phyloP scores from a whole-genome alignment of 2,113 vertebrate genomes.

The Oryzias melastigma region DNA sequence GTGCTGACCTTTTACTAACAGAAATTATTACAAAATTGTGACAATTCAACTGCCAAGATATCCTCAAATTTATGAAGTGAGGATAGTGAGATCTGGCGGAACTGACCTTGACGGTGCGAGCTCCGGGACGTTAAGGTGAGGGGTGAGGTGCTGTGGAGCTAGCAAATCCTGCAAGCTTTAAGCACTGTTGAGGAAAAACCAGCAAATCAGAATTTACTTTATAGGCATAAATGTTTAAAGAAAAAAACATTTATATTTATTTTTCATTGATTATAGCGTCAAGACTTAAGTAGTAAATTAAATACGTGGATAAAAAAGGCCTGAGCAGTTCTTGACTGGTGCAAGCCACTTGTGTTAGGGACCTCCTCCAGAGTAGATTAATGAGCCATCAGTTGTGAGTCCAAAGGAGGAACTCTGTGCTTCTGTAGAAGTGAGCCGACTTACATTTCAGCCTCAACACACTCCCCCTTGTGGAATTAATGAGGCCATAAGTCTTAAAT shows the following conservation, averaged over 20 bases:
- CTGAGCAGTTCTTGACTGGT: conserved; percentile 62
- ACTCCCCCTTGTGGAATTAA: conserved; percentile 71
- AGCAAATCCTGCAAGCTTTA: not conserved
- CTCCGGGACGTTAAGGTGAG: no score
- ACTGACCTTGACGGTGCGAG: not conserved
- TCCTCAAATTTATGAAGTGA: conserved; percentile 7
- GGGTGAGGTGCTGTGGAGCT: not conserved
- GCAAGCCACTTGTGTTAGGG: conserved; percentile 44
- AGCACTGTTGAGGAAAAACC: not conserved
- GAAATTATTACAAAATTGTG: not conserved
- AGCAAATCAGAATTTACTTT: not conserved
- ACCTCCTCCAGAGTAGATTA: conserved; percentile 70
- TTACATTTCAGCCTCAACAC: conserved; percentile 52
- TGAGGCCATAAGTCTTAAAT: conserved; percentile 46
- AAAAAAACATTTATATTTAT: not conserved
- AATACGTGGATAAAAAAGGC: conserved; percentile 29
- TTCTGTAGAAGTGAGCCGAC: conserved; percentile 52
- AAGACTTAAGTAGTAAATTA: conserved; percentile 24
- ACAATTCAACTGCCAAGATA: not conserved
- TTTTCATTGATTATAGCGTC: not conserved
- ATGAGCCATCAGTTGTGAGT: conserved; percentile 73
- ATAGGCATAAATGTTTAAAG: not conserved
- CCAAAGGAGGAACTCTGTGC: conserved; percentile 62
- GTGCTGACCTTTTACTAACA: not conserved
- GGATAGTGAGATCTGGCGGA: conserved; percentile 6